A percentile compares a stretch with the other conserved stretches of the same genome.
phyloP scores from a whole-genome alignment of 1,140 invertebrate genomes.

The Heterodera carotae region DNA sequence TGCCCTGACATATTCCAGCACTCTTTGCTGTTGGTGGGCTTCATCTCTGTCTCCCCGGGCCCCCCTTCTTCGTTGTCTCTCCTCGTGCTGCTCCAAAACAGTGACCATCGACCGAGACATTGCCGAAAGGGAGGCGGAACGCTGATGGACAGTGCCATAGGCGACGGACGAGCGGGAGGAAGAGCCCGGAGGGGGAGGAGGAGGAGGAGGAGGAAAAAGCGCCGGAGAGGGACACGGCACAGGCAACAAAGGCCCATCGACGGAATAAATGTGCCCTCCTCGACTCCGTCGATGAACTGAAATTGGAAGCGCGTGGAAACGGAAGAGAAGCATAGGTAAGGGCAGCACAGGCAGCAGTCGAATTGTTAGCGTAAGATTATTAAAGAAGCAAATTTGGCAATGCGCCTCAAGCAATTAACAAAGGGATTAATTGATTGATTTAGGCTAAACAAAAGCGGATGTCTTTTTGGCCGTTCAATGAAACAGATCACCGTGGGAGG shows the following conservation, averaged over 20 bases:
- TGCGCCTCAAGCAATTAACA: background rate
- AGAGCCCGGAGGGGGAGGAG: background rate
- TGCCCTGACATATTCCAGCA: conserved; percentile 23
- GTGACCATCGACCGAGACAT: conserved; percentile 47
- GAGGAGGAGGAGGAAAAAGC: background rate
- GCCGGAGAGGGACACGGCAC: background rate
- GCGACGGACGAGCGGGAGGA: conserved; percentile 23
- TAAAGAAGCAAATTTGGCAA: background rate
- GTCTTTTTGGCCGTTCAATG: background rate
- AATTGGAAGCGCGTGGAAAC: conserved; percentile 26
- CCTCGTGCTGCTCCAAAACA: conserved; percentile 16
- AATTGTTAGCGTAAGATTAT: background rate
- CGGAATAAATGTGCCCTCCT: background rate
- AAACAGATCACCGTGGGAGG: background rate
- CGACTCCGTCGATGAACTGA: conserved; percentile 21
- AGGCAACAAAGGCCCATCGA: conserved; percentile 20
- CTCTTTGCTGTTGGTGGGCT: conserved; percentile 8
- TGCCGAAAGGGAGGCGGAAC: conserved; percentile 21
- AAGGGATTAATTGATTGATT: too few species aligned
- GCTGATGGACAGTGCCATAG: conserved; percentile 15
- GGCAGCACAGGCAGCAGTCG: background rate
- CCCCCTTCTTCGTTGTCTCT: conserved; percentile 20
- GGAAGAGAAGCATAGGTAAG: conserved; percentile 18
- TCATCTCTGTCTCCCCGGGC: background rate
- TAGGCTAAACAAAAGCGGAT: background rate